Evolutionary conservation across 2,888 invertebrate genomes (phyloP), one percentile per base, ranked within the genome.

Genomic region (Netelia inedita): DNA sequence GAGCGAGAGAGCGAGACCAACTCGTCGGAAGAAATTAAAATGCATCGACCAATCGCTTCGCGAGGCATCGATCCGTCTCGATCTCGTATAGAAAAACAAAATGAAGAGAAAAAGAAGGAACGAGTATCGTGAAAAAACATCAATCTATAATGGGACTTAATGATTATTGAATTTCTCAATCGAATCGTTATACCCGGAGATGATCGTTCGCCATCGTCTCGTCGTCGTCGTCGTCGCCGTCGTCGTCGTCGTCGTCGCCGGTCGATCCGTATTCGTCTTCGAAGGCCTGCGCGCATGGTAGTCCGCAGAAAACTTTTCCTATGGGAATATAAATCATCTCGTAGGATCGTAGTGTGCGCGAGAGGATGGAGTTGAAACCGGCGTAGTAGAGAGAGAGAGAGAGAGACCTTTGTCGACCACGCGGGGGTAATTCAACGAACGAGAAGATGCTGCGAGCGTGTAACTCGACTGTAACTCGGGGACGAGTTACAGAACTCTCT

Each of bases 91-190:
- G 14, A 35, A n/a, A 5, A 65, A 65, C 5, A 28, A 65, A 16
- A n/a, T 59, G 61, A 23, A 21, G 55, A 41, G 14, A 79, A 68
- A 73, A 53, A 71, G 43, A 79, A 63, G 53, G 28, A n/a, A 73
- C 1, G 11, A 57, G 41, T 19, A 21, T 57, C 57, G 57, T 57
- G 19, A 19, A 19, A 21, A 59, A 21, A 16, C 65, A 71, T 21
- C 71, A 66, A 81, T 55, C 61, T 57, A 43, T 86, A 86, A 86
- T 79, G 71, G 85, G 65, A 86, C 79, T 80, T 81, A 83, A 83
- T 81, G 78, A 81, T 86, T 86, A 86, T 86, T 86, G 86, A 85
- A 86, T 86, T 86, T 85, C 83, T 68, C 85, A 86, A 86, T 86
- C 80, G 86, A 79, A 85, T 79, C 81, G 57, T 85, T 79, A 71